phyloP scores from a whole-genome alignment of 1,140 invertebrate species.

The Chrysopa pallens region DNA sequence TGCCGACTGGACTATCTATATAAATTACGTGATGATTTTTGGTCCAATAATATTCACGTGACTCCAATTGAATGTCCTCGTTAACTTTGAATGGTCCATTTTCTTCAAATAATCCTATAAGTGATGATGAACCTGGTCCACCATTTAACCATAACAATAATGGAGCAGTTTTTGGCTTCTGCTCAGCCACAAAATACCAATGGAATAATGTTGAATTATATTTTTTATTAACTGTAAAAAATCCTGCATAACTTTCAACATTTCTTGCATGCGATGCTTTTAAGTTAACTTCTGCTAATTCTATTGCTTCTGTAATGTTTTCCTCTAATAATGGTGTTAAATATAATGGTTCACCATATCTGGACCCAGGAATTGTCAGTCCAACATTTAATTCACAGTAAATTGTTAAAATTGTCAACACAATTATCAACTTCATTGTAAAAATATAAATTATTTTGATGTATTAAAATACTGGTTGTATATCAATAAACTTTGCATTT shows the following conservation, averaged over 20 bases:
- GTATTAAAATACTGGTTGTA: too few relatives aligned
- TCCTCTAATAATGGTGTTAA: slow-evolving; percentile 43
- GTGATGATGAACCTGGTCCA: slow-evolving; percentile 55
- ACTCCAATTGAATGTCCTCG: slow-evolving; percentile 29
- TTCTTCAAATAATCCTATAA: slow-evolving; percentile 67
- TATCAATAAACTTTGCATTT: too few relatives aligned
- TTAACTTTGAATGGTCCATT: slow-evolving; percentile 58
- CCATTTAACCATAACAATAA: slow-evolving; percentile 76
- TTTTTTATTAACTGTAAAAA: slow-evolving; percentile 53
- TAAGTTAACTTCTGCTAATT: slow-evolving; percentile 20
- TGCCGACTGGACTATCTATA: slow-evolving; percentile 76
- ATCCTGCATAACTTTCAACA: slow-evolving; percentile 40
- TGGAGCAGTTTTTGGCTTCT: slow-evolving; percentile 31
- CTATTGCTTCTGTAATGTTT: slow-evolving; percentile 21
- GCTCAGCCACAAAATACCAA: slow-evolving; percentile 68
- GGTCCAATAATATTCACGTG: slow-evolving; percentile 55
- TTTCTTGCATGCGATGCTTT: slow-evolving; percentile 10
- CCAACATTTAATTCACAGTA: too few relatives aligned
- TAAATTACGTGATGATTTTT: slow-evolving; percentile 56
- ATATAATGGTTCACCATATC: slow-evolving; percentile 29
- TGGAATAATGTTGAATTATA: slow-evolving; percentile 74
- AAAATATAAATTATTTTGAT: too few relatives aligned
- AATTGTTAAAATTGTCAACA: too few relatives aligned
- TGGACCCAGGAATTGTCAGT: too few relatives aligned
- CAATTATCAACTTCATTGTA: too few relatives aligned